Conservation (phyloP, 2,888 invertebrate species). For the Drosophila picticornis region DNA sequence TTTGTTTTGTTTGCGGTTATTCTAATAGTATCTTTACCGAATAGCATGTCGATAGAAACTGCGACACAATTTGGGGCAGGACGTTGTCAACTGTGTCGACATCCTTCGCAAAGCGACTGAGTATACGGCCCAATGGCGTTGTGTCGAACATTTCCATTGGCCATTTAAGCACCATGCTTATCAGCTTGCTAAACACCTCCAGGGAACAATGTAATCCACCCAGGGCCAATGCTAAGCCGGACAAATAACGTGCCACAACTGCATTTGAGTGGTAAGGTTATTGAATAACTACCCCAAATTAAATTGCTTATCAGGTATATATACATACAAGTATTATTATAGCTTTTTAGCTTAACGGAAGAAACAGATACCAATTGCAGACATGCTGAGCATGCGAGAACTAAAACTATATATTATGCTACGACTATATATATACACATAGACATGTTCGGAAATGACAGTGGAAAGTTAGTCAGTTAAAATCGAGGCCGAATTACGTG, state of each 20-base stretch:
- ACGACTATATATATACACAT: conserved; percentile 3
- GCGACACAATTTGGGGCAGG: conserved; percentile 85
- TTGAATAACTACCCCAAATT: conserved; percentile 16
- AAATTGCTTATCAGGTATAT: conserved; percentile 7
- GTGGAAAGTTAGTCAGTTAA: conserved; percentile 19
- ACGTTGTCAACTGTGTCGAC: conserved; percentile 87
- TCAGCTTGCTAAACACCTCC: conserved; percentile 87
- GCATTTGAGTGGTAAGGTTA: conserved; percentile 49
- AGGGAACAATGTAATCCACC: conserved; percentile 87
- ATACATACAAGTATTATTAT: neutral
- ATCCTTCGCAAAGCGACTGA: conserved; percentile 89
- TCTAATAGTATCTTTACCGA: conserved; percentile 84
- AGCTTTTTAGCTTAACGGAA: neutral
- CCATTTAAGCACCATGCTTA: conserved; percentile 88
- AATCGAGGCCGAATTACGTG: neutral
- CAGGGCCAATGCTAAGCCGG: conserved; percentile 84
- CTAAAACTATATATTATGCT: conserved; percentile 5
- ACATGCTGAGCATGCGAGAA: conserved; percentile 41
- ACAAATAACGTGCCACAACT: conserved; percentile 84
- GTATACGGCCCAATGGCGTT: conserved; percentile 91
- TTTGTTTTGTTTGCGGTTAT: neutral
- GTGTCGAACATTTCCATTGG: conserved; percentile 92
- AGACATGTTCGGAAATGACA: neutral
- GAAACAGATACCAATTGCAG: neutral
- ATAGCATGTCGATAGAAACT: conserved; percentile 85